Percentiles rank a stretch among this genome's conserved stretches.
Evolutionary conservation across 2,113 vertebrate species (phyloP).

Genomic region (Anoplopoma fimbria): DNA sequence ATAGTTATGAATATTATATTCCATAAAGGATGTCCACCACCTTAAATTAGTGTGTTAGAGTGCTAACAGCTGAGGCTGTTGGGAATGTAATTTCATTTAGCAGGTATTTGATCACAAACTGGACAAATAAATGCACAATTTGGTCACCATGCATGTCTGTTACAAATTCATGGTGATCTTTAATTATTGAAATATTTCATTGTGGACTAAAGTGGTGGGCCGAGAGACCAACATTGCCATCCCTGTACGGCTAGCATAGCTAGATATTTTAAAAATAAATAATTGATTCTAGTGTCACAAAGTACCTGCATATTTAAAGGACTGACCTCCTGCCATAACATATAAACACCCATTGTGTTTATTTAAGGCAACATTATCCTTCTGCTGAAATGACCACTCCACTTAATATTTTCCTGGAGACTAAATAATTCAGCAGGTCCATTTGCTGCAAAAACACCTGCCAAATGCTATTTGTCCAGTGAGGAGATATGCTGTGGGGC

Average conservation of each 20-base stretch:
- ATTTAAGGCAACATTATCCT: constrained; percentile 5
- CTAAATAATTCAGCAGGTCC: constrained; percentile 60
- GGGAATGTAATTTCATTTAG: too few relatives aligned
- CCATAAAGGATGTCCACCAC: too few relatives aligned
- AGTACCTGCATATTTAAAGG: background rate
- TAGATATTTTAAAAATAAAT: background rate
- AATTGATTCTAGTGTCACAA: background rate
- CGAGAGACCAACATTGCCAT: background rate
- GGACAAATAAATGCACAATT: background rate
- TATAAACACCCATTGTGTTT: background rate
- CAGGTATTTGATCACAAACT: background rate
- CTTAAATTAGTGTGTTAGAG: too few relatives aligned
- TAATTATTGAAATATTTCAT: background rate
- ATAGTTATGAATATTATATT: too few relatives aligned
- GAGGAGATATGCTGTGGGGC: background rate
- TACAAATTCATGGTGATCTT: background rate
- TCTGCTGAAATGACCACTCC: constrained; percentile 27
- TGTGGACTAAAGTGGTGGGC: background rate
- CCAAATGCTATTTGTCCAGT: constrained; percentile 42
- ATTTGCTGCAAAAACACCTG: constrained; percentile 46
- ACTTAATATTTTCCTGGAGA: constrained; percentile 38
- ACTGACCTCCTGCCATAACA: background rate
- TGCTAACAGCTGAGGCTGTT: too few relatives aligned
- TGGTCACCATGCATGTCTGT: background rate
- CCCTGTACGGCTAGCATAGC: background rate